Evolutionary conservation across 1,140 invertebrate species (phyloP), one percentile per base, ranked within the genome.

Genomic region (Ceratina calcarata): DNA sequence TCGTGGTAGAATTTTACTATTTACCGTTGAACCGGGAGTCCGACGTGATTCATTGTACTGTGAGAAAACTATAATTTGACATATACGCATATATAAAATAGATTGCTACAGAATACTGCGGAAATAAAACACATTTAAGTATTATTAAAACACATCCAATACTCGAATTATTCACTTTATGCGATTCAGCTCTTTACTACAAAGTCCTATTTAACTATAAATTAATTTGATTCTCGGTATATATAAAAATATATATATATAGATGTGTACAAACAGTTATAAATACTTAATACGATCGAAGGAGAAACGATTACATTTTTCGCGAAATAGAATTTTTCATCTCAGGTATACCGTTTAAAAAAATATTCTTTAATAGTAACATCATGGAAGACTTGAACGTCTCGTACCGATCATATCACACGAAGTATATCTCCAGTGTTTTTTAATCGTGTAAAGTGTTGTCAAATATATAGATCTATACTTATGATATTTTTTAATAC

Each of bases 191-290:
- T 85, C 64, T 85, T 80, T 70, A 85, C 82, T 85, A 85, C 57
- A 82, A 85, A 85, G 65, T 85, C 32, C 32, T 79, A 58, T 49
- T 76, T 78, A 75, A 72, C 32, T 84, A 78, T 76, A 82, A 80
- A 85, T 71, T 82, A 72, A 79, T 84, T 85, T 85, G 71, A 84
- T 85, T 84, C 51, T 77, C 53, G 53, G 37, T 74, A 85, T 60
- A 57, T 66, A 69, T 85, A 85, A 80, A 85, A 85, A 84, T 18
- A 57, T 60, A 60, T 60, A 69, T 69, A 69, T 69, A 77, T 85
- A 76, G 71, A 83, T 61, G 72, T 85, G 83, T 85, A 84, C 65
- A 85, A 81, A 85, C 64, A 76, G 49, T 80, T 57, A 75, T 82
- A 85, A 79, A 79, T 78, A 78, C 60, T 72, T 78, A 74, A 51